Base-by-base conservation (phyloP, 2,888 invertebrate genomes). In the Orchesellides sinensis region DNA sequence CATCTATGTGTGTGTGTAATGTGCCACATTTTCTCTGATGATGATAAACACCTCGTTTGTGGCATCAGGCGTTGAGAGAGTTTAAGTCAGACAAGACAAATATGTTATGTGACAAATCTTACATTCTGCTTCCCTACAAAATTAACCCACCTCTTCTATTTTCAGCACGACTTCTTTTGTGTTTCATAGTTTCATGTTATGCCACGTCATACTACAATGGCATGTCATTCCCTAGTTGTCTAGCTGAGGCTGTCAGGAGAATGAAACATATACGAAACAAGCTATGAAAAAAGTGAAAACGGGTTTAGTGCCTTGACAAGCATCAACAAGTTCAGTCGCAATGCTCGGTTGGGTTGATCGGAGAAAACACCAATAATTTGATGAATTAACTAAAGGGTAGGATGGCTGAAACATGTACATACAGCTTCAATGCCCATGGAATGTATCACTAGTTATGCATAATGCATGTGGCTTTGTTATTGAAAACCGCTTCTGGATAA, bases 321-420 rank as follows among this genome's bases (percentile, higher is more conserved):
- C 69, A 69, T 69, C 69, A 69, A 69, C 69, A 69, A 69, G 69
- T 69, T 66, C n/a, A n/a, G n/a, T n/a, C n/a, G n/a, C 12, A 40
- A 65, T 32, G 54, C 54, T 54, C 6, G 40, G 40, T 40, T 10
- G 40, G 10, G 40, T 10, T 40, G 10, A 32, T 32, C 10, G 5
- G 32, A 32, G 32, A 32, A 32, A 10, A 10, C 10, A 32, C 10
- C 32, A 5, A 32, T 5, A 6, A 32, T 32, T 10, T 32, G 32
- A 32, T n/a, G n/a, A n/a, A n/a, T n/a, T n/a, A n/a, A n/a, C n/a
- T n/a, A n/a, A n/a, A n/a, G n/a, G n/a, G n/a, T n/a, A n/a, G n/a
- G n/a, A n/a, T n/a, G n/a, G n/a, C n/a, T n/a, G n/a, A n/a, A n/a
- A n/a, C n/a, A n/a, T n/a, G n/a, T n/a, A n/a, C n/a, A n/a, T n/a